Evolutionary conservation across 64 coral and sea anemone species (phyloP).

Genomic region (Porites australiensis): DNA sequence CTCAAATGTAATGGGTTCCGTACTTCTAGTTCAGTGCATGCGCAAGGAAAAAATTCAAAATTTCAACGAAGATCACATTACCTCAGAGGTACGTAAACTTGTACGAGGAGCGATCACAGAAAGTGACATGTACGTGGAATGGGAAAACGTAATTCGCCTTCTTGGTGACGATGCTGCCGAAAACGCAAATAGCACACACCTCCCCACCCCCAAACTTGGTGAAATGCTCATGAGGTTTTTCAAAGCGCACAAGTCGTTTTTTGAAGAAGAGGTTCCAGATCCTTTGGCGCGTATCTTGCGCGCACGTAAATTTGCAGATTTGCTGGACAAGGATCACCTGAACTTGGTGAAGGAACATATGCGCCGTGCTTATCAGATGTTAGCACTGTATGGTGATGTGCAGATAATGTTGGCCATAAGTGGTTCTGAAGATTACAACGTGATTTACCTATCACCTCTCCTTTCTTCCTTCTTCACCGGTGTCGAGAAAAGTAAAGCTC

Average conservation of each 20-base stretch:
- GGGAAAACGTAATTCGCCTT: background rate
- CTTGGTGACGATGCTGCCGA: background rate
- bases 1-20: constrained; percentile 70
- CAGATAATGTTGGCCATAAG: constrained; percentile 71
- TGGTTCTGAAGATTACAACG: constrained; percentile 66
- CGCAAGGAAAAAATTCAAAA: constrained; percentile 39
- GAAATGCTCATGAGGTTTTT: constrained; percentile 80
- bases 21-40: constrained; percentile 83
- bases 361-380: constrained; percentile 86
- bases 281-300: constrained; percentile 58
- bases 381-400: constrained; percentile 84
- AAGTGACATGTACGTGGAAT: background rate
- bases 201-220: constrained; percentile 24
- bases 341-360: constrained; percentile 81
- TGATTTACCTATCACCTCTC: constrained; percentile 64
- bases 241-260: constrained; percentile 29
- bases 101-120: background rate
- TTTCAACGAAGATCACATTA: background rate
- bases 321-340: constrained; percentile 62
- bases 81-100: background rate
- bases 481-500: constrained; percentile 72
- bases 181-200: background rate
- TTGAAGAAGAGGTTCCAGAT: constrained; percentile 58
- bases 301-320: constrained; percentile 31
- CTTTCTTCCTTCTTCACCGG: constrained; percentile 73